A percentile compares a stretch with the other conserved stretches of the same genome.
phyloP scores from a whole-genome alignment of 2,888 invertebrate species.

The Lasius platythorax region DNA sequence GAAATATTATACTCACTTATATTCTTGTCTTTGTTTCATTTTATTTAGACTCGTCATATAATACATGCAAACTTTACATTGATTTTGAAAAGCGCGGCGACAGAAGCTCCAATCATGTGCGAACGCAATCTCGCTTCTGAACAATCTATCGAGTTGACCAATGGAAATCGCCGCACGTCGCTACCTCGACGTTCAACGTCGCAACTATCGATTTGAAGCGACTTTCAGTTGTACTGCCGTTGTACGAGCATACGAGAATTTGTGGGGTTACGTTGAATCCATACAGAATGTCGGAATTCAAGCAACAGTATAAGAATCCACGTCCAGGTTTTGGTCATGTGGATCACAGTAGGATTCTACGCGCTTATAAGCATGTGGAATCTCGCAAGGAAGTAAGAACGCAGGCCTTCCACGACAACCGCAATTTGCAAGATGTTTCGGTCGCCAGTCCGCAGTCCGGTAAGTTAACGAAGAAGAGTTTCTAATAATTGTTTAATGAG shows the following conservation, averaged over 20 bases:
- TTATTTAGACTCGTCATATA: neutral
- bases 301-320: slow-evolving; percentile 61
- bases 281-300: slow-evolving; percentile 53
- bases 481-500: neutral
- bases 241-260: neutral
- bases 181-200: neutral
- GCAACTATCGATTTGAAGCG: slow-evolving; percentile 20
- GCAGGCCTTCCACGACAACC: slow-evolving; percentile 53
- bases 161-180: neutral
- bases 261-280: neutral
- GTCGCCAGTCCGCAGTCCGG: neutral
- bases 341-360: slow-evolving; percentile 52
- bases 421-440: slow-evolving; percentile 38
- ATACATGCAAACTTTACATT: too few species aligned
- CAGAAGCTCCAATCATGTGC: too few species aligned
- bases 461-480: neutral
- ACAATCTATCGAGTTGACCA: neutral
- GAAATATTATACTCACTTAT: neutral
- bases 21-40: too few species aligned
- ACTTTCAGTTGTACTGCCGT: slow-evolving; percentile 44
- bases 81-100: too few species aligned
- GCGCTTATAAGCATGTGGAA: slow-evolving; percentile 51
- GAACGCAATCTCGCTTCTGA: neutral
- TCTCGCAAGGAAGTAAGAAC: slow-evolving; percentile 58
- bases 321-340: slow-evolving; percentile 32